Percentiles rank a stretch among this genome's conserved stretches.
Conservation (phyloP, 2,113 vertebrate species). For the Myrmecobius fasciatus region DNA sequence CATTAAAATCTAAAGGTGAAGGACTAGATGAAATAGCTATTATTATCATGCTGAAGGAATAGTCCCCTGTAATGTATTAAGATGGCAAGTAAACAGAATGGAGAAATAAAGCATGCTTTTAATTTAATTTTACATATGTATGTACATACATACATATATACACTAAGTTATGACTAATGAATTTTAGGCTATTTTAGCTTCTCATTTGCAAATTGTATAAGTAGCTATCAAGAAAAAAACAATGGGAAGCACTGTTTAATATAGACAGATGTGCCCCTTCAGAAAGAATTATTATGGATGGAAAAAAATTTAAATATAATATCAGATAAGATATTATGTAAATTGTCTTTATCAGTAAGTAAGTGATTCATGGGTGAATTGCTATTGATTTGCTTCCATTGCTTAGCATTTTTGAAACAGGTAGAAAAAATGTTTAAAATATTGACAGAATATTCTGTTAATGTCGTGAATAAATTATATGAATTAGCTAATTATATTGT, state of each 20-base stretch:
- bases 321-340: background rate
- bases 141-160: no score
- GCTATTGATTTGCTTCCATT: background rate
- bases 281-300: background rate
- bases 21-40: conserved; percentile 60
- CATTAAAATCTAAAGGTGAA: conserved; percentile 77
- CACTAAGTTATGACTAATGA: background rate
- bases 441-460: background rate
- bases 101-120: background rate
- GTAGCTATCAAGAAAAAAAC: background rate
- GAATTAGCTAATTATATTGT: background rate
- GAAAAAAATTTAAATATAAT: background rate
- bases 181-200: background rate
- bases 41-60: conserved; percentile 48
- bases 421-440: background rate
- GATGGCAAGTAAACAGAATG: conserved; percentile 7
- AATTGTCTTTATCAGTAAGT: background rate
- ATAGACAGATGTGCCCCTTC: background rate
- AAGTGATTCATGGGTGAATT: background rate
- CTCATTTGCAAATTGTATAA: background rate
- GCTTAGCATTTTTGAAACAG: background rate
- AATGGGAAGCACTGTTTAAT: background rate
- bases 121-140: background rate
- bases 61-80: conserved; percentile 52
- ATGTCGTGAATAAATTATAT: background rate